Conservation (phyloP, 2,113 vertebrate genomes). For the Periophthalmus modestus region DNA sequence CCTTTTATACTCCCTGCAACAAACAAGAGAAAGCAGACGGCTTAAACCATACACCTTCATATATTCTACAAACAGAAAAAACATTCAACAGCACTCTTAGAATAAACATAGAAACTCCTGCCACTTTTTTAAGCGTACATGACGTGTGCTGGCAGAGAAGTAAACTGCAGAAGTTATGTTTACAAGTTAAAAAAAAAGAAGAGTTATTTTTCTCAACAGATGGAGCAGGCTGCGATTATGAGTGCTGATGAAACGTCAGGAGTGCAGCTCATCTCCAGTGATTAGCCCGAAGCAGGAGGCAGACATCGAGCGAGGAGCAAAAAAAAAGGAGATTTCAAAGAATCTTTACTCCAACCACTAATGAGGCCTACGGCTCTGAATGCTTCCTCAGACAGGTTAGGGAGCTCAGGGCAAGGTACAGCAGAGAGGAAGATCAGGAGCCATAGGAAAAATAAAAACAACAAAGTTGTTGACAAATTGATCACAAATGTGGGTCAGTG, state of each 20-base stretch:
- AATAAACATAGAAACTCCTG: neutral
- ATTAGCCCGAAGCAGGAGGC: constrained; percentile 55
- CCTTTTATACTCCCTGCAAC: constrained; percentile 80
- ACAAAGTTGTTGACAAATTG: neutral
- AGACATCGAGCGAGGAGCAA: constrained; percentile 29
- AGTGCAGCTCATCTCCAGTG: constrained; percentile 44
- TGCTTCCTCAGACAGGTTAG: neutral
- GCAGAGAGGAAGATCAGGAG: constrained; percentile 22
- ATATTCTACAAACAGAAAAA: neutral
- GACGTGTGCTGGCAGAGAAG: constrained; percentile 20
- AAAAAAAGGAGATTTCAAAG: constrained; percentile 18
- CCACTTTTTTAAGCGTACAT: constrained; percentile 3
- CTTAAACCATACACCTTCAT: neutral
- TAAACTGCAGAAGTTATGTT: constrained; percentile 36
- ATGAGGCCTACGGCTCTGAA: constrained; percentile 9
- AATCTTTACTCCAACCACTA: constrained; percentile 18
- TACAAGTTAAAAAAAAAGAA: constrained; percentile 22
- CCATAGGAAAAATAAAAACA: neutral
- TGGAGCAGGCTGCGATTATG: constrained; percentile 53
- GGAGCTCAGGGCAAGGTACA: constrained; percentile 19
- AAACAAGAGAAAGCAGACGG: neutral
- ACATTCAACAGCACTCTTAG: neutral
- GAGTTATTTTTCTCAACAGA: constrained; percentile 44
- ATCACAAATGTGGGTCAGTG: neutral
- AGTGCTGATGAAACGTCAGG: constrained; percentile 36